Evolutionary conservation across 2,888 invertebrate species (phyloP).

Genomic region (Lissonota sp.): DNA sequence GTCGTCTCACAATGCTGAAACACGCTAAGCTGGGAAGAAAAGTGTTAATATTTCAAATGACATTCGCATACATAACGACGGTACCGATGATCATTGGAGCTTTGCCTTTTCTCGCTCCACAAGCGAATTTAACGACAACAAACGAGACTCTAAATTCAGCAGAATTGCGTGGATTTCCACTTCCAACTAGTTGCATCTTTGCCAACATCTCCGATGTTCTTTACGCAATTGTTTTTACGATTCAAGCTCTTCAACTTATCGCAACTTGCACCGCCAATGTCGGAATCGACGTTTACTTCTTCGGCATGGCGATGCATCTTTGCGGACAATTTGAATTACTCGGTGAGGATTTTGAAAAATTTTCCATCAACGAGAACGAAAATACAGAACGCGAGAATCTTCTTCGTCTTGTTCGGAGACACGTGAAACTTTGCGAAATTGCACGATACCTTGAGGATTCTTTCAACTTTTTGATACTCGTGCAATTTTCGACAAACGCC

Average conservation of each 20-base stretch:
- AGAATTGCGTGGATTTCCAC: constrained; percentile 48
- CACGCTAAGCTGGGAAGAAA: constrained; percentile 51
- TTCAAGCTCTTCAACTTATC: constrained; percentile 63
- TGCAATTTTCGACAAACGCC: constrained; percentile 51
- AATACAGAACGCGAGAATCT: constrained; percentile 11
- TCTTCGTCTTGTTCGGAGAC: constrained; percentile 33
- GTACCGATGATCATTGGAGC: constrained; percentile 47
- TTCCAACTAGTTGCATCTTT: constrained; percentile 54
- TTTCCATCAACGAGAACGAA: constrained; percentile 24
- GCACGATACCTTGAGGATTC: constrained; percentile 58
- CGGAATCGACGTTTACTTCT: constrained; percentile 58
- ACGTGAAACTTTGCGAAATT: constrained; percentile 48
- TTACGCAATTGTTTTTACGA: constrained; percentile 47
- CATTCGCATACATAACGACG: constrained; percentile 42
- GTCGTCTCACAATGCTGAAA: constrained; percentile 55
- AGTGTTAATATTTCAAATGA: constrained; percentile 60
- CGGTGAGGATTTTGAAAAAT: constrained; percentile 37
- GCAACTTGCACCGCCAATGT: constrained; percentile 58
- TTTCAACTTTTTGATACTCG: constrained; percentile 61
- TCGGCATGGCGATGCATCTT: constrained; percentile 59
- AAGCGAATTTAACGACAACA: constrained; percentile 15
- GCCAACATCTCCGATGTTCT: constrained; percentile 33
- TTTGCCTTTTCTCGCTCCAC: constrained; percentile 44
- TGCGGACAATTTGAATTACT: constrained; percentile 61
- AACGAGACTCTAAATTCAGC: neutral